A percentile compares a stretch with the other conserved stretches of the same genome.
These are phyloP conservation scores for Galeruca laticollis DNA, from an alignment of 2,888 invertebrate genomes.

Conservation along the genomic window DNA sequence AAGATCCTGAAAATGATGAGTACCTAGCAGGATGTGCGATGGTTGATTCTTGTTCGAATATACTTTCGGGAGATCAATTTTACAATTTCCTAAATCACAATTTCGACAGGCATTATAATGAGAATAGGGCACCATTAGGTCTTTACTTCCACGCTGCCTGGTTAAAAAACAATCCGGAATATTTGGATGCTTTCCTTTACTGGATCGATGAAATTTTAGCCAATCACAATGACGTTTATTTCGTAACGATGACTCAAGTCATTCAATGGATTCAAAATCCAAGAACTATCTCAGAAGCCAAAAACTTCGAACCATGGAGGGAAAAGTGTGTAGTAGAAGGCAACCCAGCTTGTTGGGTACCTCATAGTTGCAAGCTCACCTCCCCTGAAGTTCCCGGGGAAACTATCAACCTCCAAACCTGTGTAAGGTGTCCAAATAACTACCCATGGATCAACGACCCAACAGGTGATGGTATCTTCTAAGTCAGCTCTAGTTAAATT, in stretches of 20 bases:
- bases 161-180: slow-evolving; percentile 93
- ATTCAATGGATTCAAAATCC: slow-evolving; percentile 97
- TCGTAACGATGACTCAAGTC: slow-evolving; percentile 96
- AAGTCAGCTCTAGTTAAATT: slow-evolving; percentile 67
- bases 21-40: slow-evolving; percentile 92
- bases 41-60: slow-evolving; percentile 96
- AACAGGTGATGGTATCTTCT: slow-evolving; percentile 90
- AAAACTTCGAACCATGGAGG: slow-evolving; percentile 95
- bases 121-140: slow-evolving; percentile 89
- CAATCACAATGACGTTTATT: slow-evolving; percentile 92
- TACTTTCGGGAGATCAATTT: slow-evolving; percentile 91
- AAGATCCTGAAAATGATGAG: slow-evolving; percentile 91
- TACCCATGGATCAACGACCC: slow-evolving; percentile 96
- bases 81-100: slow-evolving; percentile 95
- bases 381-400: slow-evolving; percentile 95
- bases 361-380: slow-evolving; percentile 90
- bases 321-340: slow-evolving; percentile 93
- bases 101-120: slow-evolving; percentile 91
- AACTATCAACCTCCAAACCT: slow-evolving; percentile 93
- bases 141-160: slow-evolving; percentile 95
- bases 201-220: slow-evolving; percentile 91
- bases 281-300: slow-evolving; percentile 83
- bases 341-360: slow-evolving; percentile 86
- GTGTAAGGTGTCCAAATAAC: slow-evolving; percentile 92
- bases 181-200: slow-evolving; percentile 90